Conservation (phyloP, 2,113 vertebrate species). For the Laticauda colubrina region DNA sequence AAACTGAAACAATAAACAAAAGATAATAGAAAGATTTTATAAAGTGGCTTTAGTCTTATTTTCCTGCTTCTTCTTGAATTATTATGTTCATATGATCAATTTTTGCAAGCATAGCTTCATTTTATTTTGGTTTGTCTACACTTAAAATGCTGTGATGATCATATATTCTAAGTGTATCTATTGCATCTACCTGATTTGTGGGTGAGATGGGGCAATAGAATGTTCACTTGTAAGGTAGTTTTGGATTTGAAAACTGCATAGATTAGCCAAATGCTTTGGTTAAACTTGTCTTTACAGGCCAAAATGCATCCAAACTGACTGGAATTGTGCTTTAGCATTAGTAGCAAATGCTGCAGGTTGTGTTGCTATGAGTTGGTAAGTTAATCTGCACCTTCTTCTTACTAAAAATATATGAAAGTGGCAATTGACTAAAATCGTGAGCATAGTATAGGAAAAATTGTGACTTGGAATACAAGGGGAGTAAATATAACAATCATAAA, state of each 20-base stretch:
- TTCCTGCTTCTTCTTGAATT: constrained; percentile 46
- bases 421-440: not conserved
- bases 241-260: not conserved
- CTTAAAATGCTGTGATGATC: constrained; percentile 32
- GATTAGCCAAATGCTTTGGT: not conserved
- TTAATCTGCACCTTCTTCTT: not conserved
- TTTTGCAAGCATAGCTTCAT: constrained; percentile 44
- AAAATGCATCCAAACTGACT: not conserved
- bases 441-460: not conserved
- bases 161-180: not conserved
- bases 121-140: constrained; percentile 40
- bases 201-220: not conserved
- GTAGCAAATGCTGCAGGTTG: not conserved
- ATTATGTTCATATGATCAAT: constrained; percentile 54
- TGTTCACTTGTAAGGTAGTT: not conserved
- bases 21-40: constrained; percentile 39
- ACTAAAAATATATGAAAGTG: not conserved
- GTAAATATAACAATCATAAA: not conserved
- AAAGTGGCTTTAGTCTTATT: constrained; percentile 36
- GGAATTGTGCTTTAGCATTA: not conserved
- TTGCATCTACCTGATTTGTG: not conserved
- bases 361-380: not conserved
- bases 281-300: not conserved
- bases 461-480: not conserved
- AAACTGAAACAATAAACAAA: not conserved